A percentile compares a stretch with the other conserved stretches of the same genome.
phyloP scores from a whole-genome alignment of 2,113 vertebrate species.

The Carassius carassius region DNA sequence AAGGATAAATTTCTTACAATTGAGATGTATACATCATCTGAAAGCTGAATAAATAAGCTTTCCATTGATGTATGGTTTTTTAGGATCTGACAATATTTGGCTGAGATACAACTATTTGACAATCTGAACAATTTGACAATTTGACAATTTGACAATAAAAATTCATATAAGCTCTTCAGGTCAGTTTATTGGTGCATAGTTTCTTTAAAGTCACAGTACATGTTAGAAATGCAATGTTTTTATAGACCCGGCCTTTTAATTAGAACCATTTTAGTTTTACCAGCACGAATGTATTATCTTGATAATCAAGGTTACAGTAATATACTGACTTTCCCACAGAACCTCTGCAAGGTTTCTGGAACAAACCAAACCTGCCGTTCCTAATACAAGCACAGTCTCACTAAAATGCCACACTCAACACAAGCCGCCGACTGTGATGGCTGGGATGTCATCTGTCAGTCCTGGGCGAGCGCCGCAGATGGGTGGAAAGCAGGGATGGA shows the following conservation, averaged over 20 bases:
- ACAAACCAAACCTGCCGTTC: slow-evolving; percentile 64
- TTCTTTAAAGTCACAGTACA: neutral
- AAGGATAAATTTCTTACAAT: too few relatives aligned
- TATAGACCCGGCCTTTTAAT: neutral
- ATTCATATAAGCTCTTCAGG: neutral
- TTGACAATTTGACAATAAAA: too few relatives aligned
- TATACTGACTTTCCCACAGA: slow-evolving; percentile 60
- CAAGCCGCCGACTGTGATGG: slow-evolving; percentile 68
- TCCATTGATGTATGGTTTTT: too few relatives aligned
- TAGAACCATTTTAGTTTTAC: neutral
- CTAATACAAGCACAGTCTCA: slow-evolving; percentile 51
- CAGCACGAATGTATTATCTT: neutral
- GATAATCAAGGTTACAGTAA: slow-evolving; percentile 4
- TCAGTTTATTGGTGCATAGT: neutral
- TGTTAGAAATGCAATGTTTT: neutral
- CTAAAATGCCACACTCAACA: slow-evolving; percentile 68
- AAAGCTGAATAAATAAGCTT: too few relatives aligned
- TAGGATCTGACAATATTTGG: too few relatives aligned
- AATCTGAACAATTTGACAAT: too few relatives aligned
- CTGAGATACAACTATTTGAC: too few relatives aligned
- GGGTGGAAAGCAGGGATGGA: slow-evolving; percentile 72
- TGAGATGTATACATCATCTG: too few relatives aligned
- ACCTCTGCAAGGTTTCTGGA: slow-evolving; percentile 78
- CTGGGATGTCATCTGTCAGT: slow-evolving; percentile 63
- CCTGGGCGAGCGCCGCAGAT: slow-evolving; percentile 59